Conservation (phyloP, 2,113 vertebrate genomes). For the Ophiodon elongatus region DNA sequence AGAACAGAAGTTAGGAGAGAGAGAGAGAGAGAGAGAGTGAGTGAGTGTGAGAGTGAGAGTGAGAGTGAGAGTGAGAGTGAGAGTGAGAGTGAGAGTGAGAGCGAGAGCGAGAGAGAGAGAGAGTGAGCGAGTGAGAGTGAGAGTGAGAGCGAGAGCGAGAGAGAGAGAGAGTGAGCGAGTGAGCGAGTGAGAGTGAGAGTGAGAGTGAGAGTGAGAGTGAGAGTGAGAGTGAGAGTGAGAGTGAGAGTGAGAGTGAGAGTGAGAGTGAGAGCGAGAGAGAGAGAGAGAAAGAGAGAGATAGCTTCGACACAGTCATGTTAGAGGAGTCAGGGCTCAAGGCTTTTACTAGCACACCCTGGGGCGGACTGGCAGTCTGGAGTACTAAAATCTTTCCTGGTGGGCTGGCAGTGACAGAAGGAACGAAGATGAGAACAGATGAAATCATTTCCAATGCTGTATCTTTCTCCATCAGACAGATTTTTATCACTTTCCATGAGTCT, state of each 20-base stretch:
- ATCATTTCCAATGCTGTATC: conserved; percentile 5
- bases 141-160: conserved; percentile 5
- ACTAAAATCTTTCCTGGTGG: conserved; percentile 38
- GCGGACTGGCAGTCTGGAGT: conserved; percentile 32
- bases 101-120: conserved; percentile 6
- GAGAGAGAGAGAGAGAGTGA: conserved; percentile 2
- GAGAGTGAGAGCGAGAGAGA: conserved; percentile 5
- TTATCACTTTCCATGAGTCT: not conserved
- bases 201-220: conserved; percentile 4
- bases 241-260: conserved; percentile 4
- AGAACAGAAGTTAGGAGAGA: not conserved
- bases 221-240: conserved; percentile 4
- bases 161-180: not conserved
- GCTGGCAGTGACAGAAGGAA: conserved; percentile 29
- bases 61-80: not conserved
- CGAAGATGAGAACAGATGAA: conserved; percentile 18
- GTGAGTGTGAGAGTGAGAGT: conserved; percentile 1
- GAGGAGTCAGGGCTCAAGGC: conserved; percentile 33
- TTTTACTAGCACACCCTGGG: conserved; percentile 29
- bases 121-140: too few species aligned
- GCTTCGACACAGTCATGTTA: conserved; percentile 4
- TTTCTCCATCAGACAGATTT: conserved; percentile 5
- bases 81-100: too few species aligned
- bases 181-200: conserved; percentile 5
- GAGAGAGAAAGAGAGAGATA: not conserved